Conservation (phyloP, 2,797 vertebrate genomes). For the Oreochromis grahami region DNA sequence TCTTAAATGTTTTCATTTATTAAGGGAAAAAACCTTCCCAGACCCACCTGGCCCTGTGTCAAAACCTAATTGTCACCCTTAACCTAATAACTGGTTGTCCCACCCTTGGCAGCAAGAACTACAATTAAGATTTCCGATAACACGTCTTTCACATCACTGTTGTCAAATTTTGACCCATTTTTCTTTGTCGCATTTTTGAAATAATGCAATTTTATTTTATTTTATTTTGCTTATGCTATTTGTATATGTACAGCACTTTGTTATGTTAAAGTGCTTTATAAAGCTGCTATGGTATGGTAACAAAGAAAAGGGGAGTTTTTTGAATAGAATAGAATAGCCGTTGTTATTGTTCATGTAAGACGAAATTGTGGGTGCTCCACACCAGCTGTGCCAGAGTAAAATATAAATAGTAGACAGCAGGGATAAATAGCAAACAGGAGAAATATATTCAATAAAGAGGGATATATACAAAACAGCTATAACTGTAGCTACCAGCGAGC, state of each 20-base stretch:
- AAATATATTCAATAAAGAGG: accelerated
- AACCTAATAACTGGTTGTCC: background rate
- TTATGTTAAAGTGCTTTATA: background rate
- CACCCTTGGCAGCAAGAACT: background rate
- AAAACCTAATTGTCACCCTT: background rate
- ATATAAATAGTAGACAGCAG: background rate
- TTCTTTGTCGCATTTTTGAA: background rate
- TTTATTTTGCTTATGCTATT: background rate
- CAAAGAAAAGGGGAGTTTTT: background rate
- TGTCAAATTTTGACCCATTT: background rate
- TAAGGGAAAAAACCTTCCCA: background rate
- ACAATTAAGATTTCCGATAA: background rate
- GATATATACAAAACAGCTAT: background rate
- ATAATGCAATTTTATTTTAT: background rate
- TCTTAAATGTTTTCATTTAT: background rate
- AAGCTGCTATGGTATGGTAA: background rate
- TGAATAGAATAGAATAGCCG: accelerated
- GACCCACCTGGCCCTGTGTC: background rate
- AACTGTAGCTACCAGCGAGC: background rate
- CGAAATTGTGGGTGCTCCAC: background rate
- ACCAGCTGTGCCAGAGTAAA: background rate
- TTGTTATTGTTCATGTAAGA: background rate
- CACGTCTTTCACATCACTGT: background rate
- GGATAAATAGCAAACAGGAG: background rate
- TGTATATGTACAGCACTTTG: background rate